Conservation (phyloP, 2,888 invertebrate genomes). For the Drosophila aldrichi region DNA sequence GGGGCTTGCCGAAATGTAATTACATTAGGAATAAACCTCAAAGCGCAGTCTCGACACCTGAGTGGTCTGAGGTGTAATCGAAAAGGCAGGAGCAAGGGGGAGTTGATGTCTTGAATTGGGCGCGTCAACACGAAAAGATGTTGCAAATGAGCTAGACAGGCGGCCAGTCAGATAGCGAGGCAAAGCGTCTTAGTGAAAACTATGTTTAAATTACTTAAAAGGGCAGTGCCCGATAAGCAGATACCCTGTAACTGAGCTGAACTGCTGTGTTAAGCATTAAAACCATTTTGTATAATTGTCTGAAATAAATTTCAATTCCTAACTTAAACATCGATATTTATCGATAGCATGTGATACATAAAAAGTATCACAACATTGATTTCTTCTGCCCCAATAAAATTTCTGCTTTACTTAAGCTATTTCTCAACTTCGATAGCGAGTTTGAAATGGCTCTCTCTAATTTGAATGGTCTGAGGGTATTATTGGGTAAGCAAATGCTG, state of each 20-base stretch:
- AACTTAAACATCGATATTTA: neutral
- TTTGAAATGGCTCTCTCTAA: neutral
- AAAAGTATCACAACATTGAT: neutral
- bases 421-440: neutral
- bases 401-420: neutral
- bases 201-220: neutral
- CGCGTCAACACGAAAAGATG: constrained; percentile 66
- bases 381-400: too few species aligned
- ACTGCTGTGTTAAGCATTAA: neutral
- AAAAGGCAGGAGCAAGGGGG: neutral
- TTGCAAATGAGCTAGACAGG: constrained; percentile 57
- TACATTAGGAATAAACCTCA: constrained; percentile 46
- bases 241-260: neutral
- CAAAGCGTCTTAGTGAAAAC: constrained; percentile 11
- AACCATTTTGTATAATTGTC: neutral
- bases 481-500: neutral
- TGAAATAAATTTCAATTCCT: neutral
- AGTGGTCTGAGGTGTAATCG: neutral
- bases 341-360: neutral
- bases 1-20: constrained; percentile 78
- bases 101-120: constrained; percentile 43
- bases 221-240: neutral
- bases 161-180: constrained; percentile 12
- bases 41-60: constrained; percentile 23
- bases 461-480: neutral